Evolutionary conservation across 2,113 vertebrate species (phyloP).

Genomic region (Nettapus auritus): DNA sequence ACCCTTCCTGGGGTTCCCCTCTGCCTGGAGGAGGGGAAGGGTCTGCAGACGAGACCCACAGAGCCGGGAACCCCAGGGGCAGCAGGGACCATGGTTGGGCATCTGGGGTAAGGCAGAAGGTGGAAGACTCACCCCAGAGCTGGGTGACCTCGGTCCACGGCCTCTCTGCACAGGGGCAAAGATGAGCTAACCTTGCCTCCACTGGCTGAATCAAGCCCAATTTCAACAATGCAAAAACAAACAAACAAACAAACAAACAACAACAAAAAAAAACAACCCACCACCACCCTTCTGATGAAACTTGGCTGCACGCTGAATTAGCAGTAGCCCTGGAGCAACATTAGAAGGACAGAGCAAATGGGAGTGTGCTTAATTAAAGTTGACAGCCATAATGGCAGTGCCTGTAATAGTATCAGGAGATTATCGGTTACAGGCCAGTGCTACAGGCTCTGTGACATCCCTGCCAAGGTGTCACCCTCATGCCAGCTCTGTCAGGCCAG

Average conservation of each 20-base stretch:
- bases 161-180: rapidly evolving
- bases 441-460: background rate
- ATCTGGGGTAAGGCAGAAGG: background rate
- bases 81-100: background rate
- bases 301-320: background rate
- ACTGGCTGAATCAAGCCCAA: background rate
- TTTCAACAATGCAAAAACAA: background rate
- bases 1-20: background rate
- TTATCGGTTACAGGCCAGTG: background rate
- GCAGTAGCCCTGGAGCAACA: background rate
- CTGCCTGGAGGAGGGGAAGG: background rate
- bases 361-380: slow-evolving; percentile 53
- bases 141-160: rapidly evolving
- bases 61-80: background rate
- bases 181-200: background rate
- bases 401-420: slow-evolving; percentile 58
- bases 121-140: background rate
- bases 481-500: background rate
- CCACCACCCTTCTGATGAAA: background rate
- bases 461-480: background rate
- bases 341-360: slow-evolving; percentile 42
- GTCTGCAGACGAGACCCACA: background rate
- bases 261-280: no score
- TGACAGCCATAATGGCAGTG: slow-evolving; percentile 53
- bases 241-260: no score